A percentile compares a stretch with the other conserved stretches of the same genome.
Evolutionary conservation across 1,140 invertebrate species (phyloP).

Genomic region (Paracyclopina nana): DNA sequence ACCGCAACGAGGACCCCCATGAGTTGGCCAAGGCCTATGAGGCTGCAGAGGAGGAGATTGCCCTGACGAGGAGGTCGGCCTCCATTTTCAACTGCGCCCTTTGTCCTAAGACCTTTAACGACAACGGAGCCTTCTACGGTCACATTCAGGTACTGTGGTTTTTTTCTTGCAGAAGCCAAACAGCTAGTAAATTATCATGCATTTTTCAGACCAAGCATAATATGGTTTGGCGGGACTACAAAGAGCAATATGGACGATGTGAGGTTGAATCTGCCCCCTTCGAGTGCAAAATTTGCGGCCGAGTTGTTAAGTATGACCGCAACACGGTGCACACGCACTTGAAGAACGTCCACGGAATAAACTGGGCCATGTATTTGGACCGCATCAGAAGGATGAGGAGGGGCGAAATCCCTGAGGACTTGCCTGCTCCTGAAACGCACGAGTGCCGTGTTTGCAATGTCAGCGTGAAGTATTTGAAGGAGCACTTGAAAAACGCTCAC

Average conservation of each 20-base stretch:
- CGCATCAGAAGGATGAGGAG: constrained; percentile 1
- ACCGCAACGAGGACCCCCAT: constrained; percentile 1
- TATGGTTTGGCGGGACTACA: constrained; percentile 8
- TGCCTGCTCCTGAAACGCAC: background rate
- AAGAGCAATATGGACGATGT: background rate
- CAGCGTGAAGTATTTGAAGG: constrained; percentile 13
- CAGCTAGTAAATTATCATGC: too few species aligned
- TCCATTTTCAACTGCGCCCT: constrained; percentile 2
- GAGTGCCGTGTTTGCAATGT: constrained; percentile 12
- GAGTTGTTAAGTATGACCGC: constrained; percentile 14
- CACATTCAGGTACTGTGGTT: too few species aligned
- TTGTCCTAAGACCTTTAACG: constrained; percentile 2
- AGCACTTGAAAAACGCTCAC: constrained; percentile 11
- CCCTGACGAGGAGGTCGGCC: background rate
- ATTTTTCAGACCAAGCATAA: constrained; percentile 11
- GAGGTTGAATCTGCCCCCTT: constrained; percentile 3
- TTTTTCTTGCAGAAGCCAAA: too few species aligned
- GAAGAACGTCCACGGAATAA: constrained; percentile 15
- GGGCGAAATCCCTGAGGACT: background rate
- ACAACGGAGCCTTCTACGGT: constrained; percentile 4
- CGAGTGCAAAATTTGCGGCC: constrained; percentile 10
- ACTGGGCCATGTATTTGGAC: constrained; percentile 15
- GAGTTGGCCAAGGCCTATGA: background rate
- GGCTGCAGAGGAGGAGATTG: constrained; percentile 8
- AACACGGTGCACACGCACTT: constrained; percentile 11